A percentile compares a stretch with the other conserved stretches of the same genome.
These are phyloP conservation scores for Gallinago solitaria DNA, from an alignment of 2,797 vertebrate species.

Conservation along the genomic window DNA sequence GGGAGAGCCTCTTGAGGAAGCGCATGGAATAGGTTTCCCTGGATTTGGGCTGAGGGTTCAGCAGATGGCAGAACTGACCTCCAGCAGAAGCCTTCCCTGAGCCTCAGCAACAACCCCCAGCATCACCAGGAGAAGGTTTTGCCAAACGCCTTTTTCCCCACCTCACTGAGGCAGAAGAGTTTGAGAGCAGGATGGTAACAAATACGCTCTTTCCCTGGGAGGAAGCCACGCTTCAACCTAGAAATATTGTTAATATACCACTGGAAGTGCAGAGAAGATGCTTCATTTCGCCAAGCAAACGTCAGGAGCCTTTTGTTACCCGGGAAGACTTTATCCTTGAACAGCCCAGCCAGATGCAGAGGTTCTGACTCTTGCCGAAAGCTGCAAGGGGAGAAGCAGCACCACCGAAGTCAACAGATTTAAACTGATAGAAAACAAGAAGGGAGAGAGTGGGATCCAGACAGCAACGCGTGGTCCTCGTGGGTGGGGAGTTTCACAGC, in stretches of 20 bases:
- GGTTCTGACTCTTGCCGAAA: not conserved
- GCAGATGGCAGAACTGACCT: not conserved
- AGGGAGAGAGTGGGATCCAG: constrained; percentile 26
- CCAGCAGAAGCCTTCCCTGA: not conserved
- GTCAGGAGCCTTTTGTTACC: not conserved
- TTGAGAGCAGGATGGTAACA: not conserved
- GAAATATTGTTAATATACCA: not conserved
- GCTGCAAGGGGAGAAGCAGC: not conserved
- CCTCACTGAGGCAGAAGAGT: not conserved
- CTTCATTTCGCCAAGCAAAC: not conserved
- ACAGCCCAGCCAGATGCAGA: not conserved
- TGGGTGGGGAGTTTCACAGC: constrained; percentile 57
- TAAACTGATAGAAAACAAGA: constrained; percentile 41
- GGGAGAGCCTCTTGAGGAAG: not conserved
- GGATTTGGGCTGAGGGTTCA: not conserved
- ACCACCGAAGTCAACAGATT: constrained; percentile 33
- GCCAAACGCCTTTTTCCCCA: not conserved
- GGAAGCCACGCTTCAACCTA: not conserved
- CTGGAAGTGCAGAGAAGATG: not conserved
- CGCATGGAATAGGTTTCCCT: not conserved
- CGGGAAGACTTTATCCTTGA: not conserved
- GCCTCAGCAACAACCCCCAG: not conserved
- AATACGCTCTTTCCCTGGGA: not conserved
- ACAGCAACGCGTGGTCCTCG: not conserved
- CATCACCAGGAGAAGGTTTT: not conserved